phyloP scores from a whole-genome alignment of 2,797 vertebrate genomes.

The Coranthus polyacanthus region DNA sequence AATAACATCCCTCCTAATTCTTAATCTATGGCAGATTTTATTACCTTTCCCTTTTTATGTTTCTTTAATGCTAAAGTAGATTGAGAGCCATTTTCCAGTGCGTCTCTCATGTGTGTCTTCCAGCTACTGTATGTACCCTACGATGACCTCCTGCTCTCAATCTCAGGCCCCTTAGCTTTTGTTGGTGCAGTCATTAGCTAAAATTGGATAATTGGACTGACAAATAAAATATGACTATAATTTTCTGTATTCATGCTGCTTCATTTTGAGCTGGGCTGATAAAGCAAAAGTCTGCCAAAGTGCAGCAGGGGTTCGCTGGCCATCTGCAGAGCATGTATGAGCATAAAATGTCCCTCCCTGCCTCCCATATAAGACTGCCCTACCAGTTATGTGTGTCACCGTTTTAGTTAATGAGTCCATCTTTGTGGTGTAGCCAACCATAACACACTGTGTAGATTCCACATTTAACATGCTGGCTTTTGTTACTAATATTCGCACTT shows the following conservation, averaged over 20 bases:
- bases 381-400: constrained; percentile 1
- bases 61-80: too few species aligned
- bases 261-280: neutral
- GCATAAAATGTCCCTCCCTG: constrained; percentile 2
- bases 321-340: constrained; percentile 13
- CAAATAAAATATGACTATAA: neutral
- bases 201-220: constrained; percentile 5
- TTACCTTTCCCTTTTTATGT: too few species aligned
- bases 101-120: too few species aligned
- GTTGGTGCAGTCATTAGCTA: neutral
- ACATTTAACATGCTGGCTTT: neutral
- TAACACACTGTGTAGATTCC: neutral
- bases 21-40: neutral
- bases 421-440: neutral
- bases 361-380: constrained; percentile 16
- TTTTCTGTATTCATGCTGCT: constrained; percentile 7
- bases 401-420: constrained; percentile 7
- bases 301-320: constrained; percentile 4
- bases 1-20: too few species aligned
- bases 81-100: neutral
- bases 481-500: too few species aligned
- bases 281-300: constrained; percentile 4
- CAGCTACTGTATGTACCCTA: neutral
- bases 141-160: neutral
- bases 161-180: neutral